A percentile compares a stretch with the other conserved stretches of the same genome.
Evolutionary conservation across 2,888 invertebrate species (phyloP).

Genomic region (Carcina quercana): DNA sequence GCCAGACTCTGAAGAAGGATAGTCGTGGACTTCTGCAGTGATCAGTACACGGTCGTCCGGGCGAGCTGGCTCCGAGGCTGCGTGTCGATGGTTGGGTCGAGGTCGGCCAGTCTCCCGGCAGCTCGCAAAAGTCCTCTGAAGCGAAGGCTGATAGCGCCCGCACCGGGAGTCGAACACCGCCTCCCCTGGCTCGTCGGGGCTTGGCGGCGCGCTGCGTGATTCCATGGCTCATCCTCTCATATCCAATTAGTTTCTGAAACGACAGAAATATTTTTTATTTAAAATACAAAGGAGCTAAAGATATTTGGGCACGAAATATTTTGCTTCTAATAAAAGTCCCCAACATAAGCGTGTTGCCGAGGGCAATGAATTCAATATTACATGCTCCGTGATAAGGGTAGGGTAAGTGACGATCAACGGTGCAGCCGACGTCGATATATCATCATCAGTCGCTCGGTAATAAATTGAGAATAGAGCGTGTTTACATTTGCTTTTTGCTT

Average conservation of each 20-base stretch:
- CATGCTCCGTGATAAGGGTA: constrained; percentile 65
- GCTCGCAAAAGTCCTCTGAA: constrained; percentile 62
- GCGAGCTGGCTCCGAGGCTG: constrained; percentile 59
- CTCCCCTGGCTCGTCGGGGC: constrained; percentile 73
- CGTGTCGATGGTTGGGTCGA: constrained; percentile 59
- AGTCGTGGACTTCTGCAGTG: constrained; percentile 68
- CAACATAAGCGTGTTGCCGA: constrained; percentile 34
- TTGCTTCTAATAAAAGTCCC: constrained; percentile 43
- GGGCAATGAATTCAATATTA: constrained; percentile 71
- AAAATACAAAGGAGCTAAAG: background rate
- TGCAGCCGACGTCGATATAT: constrained; percentile 69
- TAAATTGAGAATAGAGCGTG: constrained; percentile 55
- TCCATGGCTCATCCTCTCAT: constrained; percentile 73
- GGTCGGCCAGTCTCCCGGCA: constrained; percentile 58
- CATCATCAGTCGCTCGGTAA: constrained; percentile 67
- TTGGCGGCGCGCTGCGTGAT: constrained; percentile 74
- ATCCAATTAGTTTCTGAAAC: constrained; percentile 53
- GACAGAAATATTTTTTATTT: constrained; percentile 22
- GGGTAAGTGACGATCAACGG: constrained; percentile 70
- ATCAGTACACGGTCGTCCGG: constrained; percentile 65
- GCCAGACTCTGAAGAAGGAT: constrained; percentile 70
- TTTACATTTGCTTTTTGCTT: constrained; percentile 45
- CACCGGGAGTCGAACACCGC: constrained; percentile 84
- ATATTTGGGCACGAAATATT: constrained; percentile 27
- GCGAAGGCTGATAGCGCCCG: constrained; percentile 78